phyloP scores from a whole-genome alignment of 2,888 invertebrate species.

The Nemurella pictetii region DNA sequence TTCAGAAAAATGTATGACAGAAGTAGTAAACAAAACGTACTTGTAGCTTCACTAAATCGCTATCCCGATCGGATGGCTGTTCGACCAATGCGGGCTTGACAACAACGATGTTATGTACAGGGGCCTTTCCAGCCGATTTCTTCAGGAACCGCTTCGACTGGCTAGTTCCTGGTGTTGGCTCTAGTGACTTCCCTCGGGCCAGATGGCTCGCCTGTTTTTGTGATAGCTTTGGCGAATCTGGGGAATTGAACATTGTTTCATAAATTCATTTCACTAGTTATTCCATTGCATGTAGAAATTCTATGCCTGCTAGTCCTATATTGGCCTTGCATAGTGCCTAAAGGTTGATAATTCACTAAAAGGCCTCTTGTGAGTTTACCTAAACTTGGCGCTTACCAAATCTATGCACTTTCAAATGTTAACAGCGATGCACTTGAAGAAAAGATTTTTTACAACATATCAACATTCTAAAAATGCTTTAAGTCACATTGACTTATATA shows the following conservation, averaged over 20 bases:
- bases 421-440: not conserved
- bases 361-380: not conserved
- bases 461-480: no score
- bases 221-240: constrained; percentile 81
- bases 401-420: not conserved
- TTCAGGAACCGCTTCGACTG: constrained; percentile 46
- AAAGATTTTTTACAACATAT: not conserved
- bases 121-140: constrained; percentile 45
- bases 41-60: constrained; percentile 71
- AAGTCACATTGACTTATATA: no score
- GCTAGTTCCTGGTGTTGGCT: constrained; percentile 45
- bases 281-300: no score
- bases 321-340: not conserved
- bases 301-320: no score
- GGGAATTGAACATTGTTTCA: no score
- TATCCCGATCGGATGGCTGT: constrained; percentile 69
- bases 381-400: no score
- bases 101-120: constrained; percentile 77
- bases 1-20: not conserved
- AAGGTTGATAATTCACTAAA: not conserved
- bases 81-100: constrained; percentile 68
- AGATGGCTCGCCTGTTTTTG: constrained; percentile 56
- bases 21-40: constrained; percentile 49
- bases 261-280: no score
- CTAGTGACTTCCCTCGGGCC: constrained; percentile 47